phyloP scores from a whole-genome alignment of 2,797 vertebrate species.

The Myotis planiceps region DNA sequence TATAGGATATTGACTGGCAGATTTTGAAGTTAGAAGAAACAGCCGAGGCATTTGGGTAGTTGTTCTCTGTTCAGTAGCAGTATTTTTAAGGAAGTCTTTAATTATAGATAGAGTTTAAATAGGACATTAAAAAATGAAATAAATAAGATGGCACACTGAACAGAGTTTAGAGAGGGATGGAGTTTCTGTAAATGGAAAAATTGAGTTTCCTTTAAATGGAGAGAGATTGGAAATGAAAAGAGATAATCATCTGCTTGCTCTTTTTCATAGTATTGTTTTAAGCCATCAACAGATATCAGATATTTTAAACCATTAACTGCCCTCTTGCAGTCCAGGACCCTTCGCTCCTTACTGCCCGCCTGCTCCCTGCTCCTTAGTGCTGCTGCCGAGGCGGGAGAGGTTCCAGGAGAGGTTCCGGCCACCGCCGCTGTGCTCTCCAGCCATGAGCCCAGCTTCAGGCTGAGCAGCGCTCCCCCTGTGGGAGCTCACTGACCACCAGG shows the following conservation, averaged over 20 bases:
- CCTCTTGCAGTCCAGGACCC: too few relatives aligned
- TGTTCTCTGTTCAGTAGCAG: neutral
- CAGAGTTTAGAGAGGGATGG: neutral
- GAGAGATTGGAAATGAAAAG: constrained; percentile 9
- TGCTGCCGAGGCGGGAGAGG: too few relatives aligned
- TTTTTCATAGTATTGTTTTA: constrained; percentile 19
- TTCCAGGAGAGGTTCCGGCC: too few relatives aligned
- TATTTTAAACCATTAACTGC: too few relatives aligned
- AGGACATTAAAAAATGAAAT: constrained; percentile 23
- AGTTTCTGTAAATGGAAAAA: neutral
- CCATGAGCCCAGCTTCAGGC: too few relatives aligned
- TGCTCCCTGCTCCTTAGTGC: too few relatives aligned
- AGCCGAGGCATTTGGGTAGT: neutral
- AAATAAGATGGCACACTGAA: neutral
- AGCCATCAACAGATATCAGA: neutral
- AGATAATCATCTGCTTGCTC: neutral
- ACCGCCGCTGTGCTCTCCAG: too few relatives aligned
- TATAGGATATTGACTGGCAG: neutral
- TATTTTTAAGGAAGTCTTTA: constrained; percentile 50
- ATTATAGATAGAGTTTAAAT: neutral
- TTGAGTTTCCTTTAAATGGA: constrained; percentile 48
- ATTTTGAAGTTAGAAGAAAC: neutral
- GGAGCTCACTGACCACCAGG: too few relatives aligned
- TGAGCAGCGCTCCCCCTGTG: too few relatives aligned
- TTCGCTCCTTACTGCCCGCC: too few relatives aligned